Evolutionary conservation across 1,140 invertebrate genomes (phyloP), one percentile per base, ranked within the genome.

Genomic region (Trachymyrmex septentrionalis): DNA sequence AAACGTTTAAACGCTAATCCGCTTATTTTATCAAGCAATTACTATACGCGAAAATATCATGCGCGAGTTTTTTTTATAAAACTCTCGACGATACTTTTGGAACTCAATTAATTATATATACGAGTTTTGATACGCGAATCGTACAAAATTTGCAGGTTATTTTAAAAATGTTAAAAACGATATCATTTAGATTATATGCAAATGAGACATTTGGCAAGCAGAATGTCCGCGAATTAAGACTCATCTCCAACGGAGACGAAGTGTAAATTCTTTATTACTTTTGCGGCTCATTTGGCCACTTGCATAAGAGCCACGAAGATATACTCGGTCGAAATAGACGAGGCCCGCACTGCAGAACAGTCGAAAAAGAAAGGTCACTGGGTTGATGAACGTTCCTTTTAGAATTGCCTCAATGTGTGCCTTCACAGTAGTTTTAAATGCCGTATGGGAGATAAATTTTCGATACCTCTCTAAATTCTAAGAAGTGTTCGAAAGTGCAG

Each of bases 381-480:
- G 87, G 89, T 89, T 88, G 75, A 81, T 85, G 87, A 91, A 91
- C 90, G 90, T 86, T 59, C 30, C 53, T 50, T 24, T 61, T 12
- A 44, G n/a, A 73, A 3, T 12, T 30, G 19, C 14, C n/a, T 69
- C 30, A 2, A 19, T 16, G 4, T 34, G 38, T 50, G n/a, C n/a
- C 16, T 24, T 38, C 30, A 7, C 1, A 59, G 30, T 48, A 72
- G 48, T 27, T 27, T 34, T 72, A 6, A 44, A 44, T 12, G 7
- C 10, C 16, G 14, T 7, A 27, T 38, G 34, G 7, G 34, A 21
- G 14, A 12, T 27, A 14, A 44, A 16, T 66, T 64, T 48, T 10
- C 1, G 14, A n/a, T 24, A 19, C 10, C 27, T 53, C 5, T 38
- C 1, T 9, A 30, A 77, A 64, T 27, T 30, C 1, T 2, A 34